phyloP scores from a whole-genome alignment of 2,888 invertebrate genomes.

The Xiphydria camelus region DNA sequence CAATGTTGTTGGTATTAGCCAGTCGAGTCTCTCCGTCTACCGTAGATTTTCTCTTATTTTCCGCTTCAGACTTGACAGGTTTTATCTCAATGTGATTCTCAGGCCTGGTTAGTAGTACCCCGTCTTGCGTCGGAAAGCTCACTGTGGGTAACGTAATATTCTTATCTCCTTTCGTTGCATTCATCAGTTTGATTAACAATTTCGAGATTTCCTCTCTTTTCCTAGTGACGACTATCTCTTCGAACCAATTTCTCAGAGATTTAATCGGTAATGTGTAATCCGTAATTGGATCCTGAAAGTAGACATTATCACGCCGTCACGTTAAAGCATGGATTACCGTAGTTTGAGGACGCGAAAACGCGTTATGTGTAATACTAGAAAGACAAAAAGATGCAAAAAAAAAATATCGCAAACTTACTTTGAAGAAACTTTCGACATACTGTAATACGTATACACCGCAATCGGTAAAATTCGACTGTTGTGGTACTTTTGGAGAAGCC shows the following conservation, averaged over 20 bases:
- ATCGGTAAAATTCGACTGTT: slow-evolving; percentile 95
- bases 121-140: slow-evolving; percentile 76
- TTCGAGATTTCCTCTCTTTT: slow-evolving; percentile 87
- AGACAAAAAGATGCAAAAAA: neutral
- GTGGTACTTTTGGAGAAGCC: slow-evolving; percentile 89
- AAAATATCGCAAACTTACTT: slow-evolving; percentile 60
- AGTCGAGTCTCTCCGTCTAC: slow-evolving; percentile 21
- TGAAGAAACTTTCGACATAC: slow-evolving; percentile 95
- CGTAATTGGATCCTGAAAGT: slow-evolving; percentile 77
- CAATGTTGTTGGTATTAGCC: neutral
- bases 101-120: slow-evolving; percentile 56
- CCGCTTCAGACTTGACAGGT: slow-evolving; percentile 24
- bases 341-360: too few species aligned
- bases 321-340: too few species aligned
- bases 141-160: slow-evolving; percentile 70
- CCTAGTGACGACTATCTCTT: slow-evolving; percentile 77
- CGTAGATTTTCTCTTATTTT: slow-evolving; percentile 28
- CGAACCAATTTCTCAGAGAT: slow-evolving; percentile 84
- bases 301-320: too few species aligned
- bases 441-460: slow-evolving; percentile 95
- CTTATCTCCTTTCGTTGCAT: slow-evolving; percentile 70
- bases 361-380: too few species aligned
- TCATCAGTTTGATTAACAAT: slow-evolving; percentile 75
- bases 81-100: slow-evolving; percentile 35
- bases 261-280: slow-evolving; percentile 85